Conservation (phyloP, 2,113 vertebrate species). For the Rissa tridactyla region DNA sequence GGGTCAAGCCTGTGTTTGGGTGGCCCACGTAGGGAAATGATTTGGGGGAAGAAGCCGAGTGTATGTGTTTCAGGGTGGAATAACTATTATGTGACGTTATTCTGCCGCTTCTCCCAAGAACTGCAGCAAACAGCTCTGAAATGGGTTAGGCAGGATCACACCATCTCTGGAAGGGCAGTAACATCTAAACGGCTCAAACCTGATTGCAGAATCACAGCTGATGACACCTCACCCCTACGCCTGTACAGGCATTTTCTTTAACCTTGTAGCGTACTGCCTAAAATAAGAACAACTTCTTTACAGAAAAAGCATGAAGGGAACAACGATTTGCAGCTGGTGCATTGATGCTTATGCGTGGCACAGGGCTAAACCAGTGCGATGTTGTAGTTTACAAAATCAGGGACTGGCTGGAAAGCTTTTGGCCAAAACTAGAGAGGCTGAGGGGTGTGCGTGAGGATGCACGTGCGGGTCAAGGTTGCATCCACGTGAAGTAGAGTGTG, state of each 20-base stretch:
- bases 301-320: background rate
- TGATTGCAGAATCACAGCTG: background rate
- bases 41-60: background rate
- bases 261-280: background rate
- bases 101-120: background rate
- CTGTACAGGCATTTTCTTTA: background rate
- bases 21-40: background rate
- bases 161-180: background rate
- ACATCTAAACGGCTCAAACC: fast-evolving
- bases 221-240: background rate
- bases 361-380: background rate
- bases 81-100: fast-evolving
- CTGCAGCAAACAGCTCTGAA: background rate
- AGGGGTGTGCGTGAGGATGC: background rate
- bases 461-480: background rate
- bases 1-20: background rate
- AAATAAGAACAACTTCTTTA: background rate
- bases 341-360: no score
- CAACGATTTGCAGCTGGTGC: background rate
- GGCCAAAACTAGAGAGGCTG: background rate
- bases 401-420: background rate
- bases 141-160: background rate
- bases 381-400: background rate
- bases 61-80: background rate
- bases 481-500: fast-evolving